Evolutionary conservation across 1,140 invertebrate genomes (phyloP).

Genomic region (Drosophila kohkoa): DNA sequence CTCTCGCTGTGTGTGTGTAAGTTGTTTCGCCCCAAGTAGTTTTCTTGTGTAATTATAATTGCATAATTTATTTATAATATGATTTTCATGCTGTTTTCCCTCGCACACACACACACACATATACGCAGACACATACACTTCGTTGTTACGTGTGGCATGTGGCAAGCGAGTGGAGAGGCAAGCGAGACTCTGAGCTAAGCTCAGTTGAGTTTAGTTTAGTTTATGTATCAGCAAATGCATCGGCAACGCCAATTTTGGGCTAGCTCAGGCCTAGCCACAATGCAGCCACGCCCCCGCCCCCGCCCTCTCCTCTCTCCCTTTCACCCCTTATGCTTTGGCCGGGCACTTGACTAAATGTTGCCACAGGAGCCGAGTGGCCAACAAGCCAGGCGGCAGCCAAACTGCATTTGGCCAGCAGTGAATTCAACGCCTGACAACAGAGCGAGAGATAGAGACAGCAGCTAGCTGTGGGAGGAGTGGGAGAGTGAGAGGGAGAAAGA

Average conservation of each 20-base stretch:
- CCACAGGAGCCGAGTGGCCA: constrained; percentile 33
- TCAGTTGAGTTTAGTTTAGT: constrained; percentile 47
- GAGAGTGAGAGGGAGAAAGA: not conserved
- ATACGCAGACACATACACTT: constrained; percentile 28
- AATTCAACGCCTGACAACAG: constrained; percentile 57
- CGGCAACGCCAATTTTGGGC: constrained; percentile 49
- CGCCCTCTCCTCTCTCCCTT: not conserved
- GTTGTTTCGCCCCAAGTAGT: constrained; percentile 80
- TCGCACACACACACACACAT: constrained; percentile 26
- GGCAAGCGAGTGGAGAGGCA: not conserved
- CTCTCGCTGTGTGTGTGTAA: constrained; percentile 34
- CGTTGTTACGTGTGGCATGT: not conserved
- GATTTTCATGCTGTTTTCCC: constrained; percentile 81
- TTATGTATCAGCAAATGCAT: constrained; percentile 71
- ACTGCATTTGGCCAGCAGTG: constrained; percentile 65
- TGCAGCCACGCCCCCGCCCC: not conserved
- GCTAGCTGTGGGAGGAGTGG: no score
- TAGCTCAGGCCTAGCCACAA: constrained; percentile 20
- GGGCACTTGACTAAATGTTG: constrained; percentile 1
- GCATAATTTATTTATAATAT: constrained; percentile 83
- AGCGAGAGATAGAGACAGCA: not conserved
- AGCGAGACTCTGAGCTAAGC: constrained; percentile 11
- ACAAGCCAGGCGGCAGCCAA: constrained; percentile 52
- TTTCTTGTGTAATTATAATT: constrained; percentile 83
- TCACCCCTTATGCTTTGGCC: not conserved